phyloP scores from a whole-genome alignment of 2,113 vertebrate species.

The Gila orcuttii region DNA sequence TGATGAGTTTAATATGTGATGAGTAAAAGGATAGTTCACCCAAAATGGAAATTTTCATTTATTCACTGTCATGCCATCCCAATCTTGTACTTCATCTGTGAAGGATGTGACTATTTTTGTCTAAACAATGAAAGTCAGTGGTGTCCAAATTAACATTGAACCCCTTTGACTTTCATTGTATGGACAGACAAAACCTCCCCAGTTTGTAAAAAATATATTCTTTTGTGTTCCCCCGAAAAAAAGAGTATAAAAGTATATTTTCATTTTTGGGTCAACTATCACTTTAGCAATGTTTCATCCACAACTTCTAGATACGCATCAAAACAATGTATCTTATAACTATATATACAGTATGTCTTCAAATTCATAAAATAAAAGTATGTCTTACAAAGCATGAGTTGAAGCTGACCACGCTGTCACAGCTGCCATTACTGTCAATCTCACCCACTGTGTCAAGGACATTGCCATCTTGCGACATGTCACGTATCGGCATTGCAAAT shows the following conservation, averaged over 20 bases:
- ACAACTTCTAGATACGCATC: neutral
- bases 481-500: constrained; percentile 82
- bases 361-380: neutral
- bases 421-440: constrained; percentile 79
- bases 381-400: constrained; percentile 83
- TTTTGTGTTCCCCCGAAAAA: neutral
- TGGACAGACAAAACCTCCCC: too few species aligned
- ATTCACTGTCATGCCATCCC: too few species aligned
- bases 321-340: neutral
- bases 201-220: neutral
- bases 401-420: constrained; percentile 82
- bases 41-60: neutral
- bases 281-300: neutral
- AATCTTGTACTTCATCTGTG: too few species aligned
- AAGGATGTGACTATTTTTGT: neutral
- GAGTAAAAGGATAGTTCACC: neutral
- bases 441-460: constrained; percentile 70
- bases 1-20: neutral
- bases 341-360: neutral
- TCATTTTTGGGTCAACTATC: neutral
- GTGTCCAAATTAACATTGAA: neutral
- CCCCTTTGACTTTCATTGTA: too few species aligned
- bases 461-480: constrained; percentile 79
- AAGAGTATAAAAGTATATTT: neutral
- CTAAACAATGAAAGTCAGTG: neutral